Percentiles rank a stretch among this genome's conserved stretches.
phyloP scores from a whole-genome alignment of 37 sponge, comb jelly and placozoan species.

The Agelas oroides region DNA sequence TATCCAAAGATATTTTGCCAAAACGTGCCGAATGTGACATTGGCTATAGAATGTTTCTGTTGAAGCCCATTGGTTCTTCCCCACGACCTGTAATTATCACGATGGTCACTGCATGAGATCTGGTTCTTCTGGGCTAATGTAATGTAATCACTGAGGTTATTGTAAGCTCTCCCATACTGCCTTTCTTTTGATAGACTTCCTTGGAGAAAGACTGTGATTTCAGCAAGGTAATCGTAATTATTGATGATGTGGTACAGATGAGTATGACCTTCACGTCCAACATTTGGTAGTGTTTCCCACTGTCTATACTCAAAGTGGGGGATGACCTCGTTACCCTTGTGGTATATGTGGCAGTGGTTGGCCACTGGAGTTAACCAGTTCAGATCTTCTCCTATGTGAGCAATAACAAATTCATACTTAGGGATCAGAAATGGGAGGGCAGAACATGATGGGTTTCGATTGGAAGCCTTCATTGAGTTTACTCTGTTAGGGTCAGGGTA shows the following conservation, averaged over 20 bases:
- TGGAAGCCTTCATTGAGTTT: slow-evolving; percentile 34
- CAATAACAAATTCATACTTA: slow-evolving; percentile 30
- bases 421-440: not conserved
- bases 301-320: not conserved
- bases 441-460: not conserved
- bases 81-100: no score
- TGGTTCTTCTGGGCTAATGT: no score
- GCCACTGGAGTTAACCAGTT: slow-evolving; percentile 11
- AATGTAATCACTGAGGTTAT: no score
- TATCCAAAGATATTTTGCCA: not conserved
- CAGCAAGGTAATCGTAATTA: slow-evolving; percentile 23
- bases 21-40: no score
- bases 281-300: slow-evolving; percentile 42
- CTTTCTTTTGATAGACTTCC: not conserved
- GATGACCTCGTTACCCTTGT: slow-evolving; percentile 15
- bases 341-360: slow-evolving; percentile 32
- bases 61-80: no score
- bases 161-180: no score
- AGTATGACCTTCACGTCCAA: slow-evolving; percentile 33
- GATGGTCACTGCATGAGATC: no score
- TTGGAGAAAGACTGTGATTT: slow-evolving; percentile 30
- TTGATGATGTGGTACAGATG: slow-evolving; percentile 29
- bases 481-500: slow-evolving; percentile 25
- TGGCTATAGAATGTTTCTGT: no score
- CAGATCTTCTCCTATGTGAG: slow-evolving; percentile 22